Base-by-base conservation (phyloP, 2,888 invertebrate species). In the Drosophila mimica region DNA sequence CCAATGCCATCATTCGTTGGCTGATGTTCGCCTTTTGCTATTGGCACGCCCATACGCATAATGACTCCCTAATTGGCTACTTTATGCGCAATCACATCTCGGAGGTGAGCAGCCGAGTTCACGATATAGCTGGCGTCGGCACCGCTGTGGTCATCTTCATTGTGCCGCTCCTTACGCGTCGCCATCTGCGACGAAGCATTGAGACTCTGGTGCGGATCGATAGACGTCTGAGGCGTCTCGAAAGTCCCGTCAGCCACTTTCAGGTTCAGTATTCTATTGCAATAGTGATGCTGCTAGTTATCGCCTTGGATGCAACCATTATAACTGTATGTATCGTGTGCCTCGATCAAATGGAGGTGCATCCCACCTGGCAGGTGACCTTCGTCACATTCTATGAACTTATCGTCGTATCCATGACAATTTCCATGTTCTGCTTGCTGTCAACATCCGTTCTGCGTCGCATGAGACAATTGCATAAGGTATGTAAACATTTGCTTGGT, bases 1-100 rank as follows among this genome's bases (percentile, higher is more conserved):
- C 57, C 3, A 83, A 89, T 46, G 82, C 88, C 65, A 76, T 83
- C 54, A 71, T 65, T 5, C 86, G 86, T 4, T 84, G 90, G 90
- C 40, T 83, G 5, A 49, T 83, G 9, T 63, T 69, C 13, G 79
- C 88, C 58, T 83, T 88, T 20, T 89, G 83, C 59, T 88, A 88
- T 38, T 36, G 46, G 25, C 33, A 69, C 25, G 38, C 70, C 3
- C 68, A 63, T 11, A 3, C 51, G n/a, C 54, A 68, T 7, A 66
- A 58, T 20, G 83, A 83, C 25, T 85, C 86, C 1, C 43, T 89
- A 0, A 83, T 89, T 61, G 90, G 86, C 0, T 85, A 79, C 54
- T 83, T 89, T 20, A 84, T 83, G 79, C 59, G 40, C 31, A 89
- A 70, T 17, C 62, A 73, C 7, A 28, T 83, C 31, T 89, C 90